Conservation (phyloP, 2,888 invertebrate species). For the Odontomyia ornata region DNA sequence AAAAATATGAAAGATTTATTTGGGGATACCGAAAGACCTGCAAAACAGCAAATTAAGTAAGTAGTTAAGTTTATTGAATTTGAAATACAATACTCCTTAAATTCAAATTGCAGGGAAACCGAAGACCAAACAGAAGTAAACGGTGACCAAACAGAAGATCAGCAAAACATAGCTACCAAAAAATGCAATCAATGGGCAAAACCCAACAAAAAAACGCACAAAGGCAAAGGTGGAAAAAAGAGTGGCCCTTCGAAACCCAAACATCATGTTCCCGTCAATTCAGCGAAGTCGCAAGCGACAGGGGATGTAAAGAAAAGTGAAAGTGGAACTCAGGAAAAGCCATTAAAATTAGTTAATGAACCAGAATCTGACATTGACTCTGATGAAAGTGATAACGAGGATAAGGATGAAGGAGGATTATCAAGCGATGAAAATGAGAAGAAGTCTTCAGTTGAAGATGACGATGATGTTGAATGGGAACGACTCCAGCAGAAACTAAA, state of each 20-base stretch:
- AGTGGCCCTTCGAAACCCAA: conserved; percentile 59
- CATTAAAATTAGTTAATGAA: conserved; percentile 54
- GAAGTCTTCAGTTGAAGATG: conserved; percentile 68
- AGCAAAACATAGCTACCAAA: conserved; percentile 66
- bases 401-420: conserved; percentile 64
- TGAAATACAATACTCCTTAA: background rate
- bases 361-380: conserved; percentile 62
- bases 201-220: conserved; percentile 69
- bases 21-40: conserved; percentile 78
- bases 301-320: conserved; percentile 42
- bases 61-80: conserved; percentile 50
- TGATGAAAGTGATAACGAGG: conserved; percentile 68
- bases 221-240: conserved; percentile 70
- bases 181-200: conserved; percentile 86
- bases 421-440: conserved; percentile 70
- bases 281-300: conserved; percentile 52
- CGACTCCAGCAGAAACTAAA: conserved; percentile 85
- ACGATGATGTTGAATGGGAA: conserved; percentile 92
- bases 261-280: conserved; percentile 11
- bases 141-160: conserved; percentile 61
- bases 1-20: conserved; percentile 85
- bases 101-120: conserved; percentile 59
- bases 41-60: conserved; percentile 71
- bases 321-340: conserved; percentile 53
- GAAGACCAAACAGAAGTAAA: conserved; percentile 61